Conservation (phyloP, 2,888 invertebrate genomes). For the Drosophila borealis region DNA sequence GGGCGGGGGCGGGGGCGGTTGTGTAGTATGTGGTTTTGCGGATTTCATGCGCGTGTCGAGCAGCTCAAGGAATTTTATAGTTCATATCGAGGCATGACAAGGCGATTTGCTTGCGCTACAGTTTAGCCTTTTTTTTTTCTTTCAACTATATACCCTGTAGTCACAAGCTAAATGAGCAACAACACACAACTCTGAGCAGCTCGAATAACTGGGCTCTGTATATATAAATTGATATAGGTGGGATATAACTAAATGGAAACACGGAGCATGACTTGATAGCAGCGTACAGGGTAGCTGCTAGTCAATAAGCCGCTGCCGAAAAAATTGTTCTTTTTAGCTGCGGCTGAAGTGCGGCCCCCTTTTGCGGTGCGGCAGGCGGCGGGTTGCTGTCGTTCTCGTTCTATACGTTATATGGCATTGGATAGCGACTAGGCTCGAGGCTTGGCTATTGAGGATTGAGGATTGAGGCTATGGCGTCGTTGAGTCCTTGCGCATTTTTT, state of each 20-base stretch:
- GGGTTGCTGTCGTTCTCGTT: conserved; percentile 20
- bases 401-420: conserved; percentile 8
- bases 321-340: conserved; percentile 17
- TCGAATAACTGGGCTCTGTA: no score
- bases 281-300: background rate
- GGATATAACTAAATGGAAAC: no score
- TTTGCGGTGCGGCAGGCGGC: conserved; percentile 6
- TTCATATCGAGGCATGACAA: conserved; percentile 56
- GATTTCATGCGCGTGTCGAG: conserved; percentile 67
- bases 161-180: background rate
- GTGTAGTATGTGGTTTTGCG: conserved; percentile 32
- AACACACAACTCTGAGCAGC: no score
- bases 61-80: conserved; percentile 70
- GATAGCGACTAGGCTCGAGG: conserved; percentile 16
- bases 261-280: no score
- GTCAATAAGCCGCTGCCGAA: background rate
- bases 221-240: no score
- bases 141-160: conserved; percentile 23
- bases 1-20: background rate
- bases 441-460: conserved; percentile 9
- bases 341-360: conserved; percentile 47
- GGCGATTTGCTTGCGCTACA: conserved; percentile 40
- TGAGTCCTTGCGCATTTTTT: conserved; percentile 54
- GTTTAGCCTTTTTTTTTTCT: conserved; percentile 11
- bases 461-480: conserved; percentile 42